Base-by-base conservation (phyloP, 2,888 invertebrate genomes). In the Stomorhina lunata region DNA sequence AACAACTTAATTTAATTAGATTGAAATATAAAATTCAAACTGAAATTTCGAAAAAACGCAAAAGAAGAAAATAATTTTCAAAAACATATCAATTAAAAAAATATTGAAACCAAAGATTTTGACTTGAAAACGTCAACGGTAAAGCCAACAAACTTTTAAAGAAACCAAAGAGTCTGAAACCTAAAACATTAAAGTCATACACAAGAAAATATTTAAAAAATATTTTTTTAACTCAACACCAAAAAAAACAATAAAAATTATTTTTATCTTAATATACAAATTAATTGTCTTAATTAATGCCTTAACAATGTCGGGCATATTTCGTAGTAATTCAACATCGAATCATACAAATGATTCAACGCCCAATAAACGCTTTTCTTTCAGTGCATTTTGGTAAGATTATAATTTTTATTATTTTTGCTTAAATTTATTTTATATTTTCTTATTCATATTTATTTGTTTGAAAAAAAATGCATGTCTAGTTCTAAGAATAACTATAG, bases 231-330 rank as follows among this genome's bases (percentile, higher is more conserved):
- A 29, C 17, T 78, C 80, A 65, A 57, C 63, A 37, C 9, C n/a
- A n/a, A 20, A 53, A 75, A 55, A 78, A 68, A 76, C 27, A 73
- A 27, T 4, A 20, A 83, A 75, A 68, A 78, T 76, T 61, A 68
- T 76, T 68, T 75, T 91, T 96, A 32, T 57, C 1, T 25, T 68
- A 43, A 59, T 85, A 96, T 92, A 87, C 95, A 95, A 69, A 95
- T 94, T 90, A 96, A 96, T 68, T 53, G 69, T 53, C 55, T 75
- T 79, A 65, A 29, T 78, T 77, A 80, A 80, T 75, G 84, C 81
- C 77, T 79, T 81, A 72, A 88, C 85, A 83, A 91, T 91, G 91
- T 87, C 91, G 84, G 90, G 90, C 84, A 87, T 91, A 84, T 91
- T 89, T 88, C 89, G 91, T 37, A 81, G 73, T 72, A 79, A 77